Evolutionary conservation across 2,113 vertebrate species (phyloP), one percentile per base, ranked within the genome.

Genomic region (Tragelaphus scriptus): DNA sequence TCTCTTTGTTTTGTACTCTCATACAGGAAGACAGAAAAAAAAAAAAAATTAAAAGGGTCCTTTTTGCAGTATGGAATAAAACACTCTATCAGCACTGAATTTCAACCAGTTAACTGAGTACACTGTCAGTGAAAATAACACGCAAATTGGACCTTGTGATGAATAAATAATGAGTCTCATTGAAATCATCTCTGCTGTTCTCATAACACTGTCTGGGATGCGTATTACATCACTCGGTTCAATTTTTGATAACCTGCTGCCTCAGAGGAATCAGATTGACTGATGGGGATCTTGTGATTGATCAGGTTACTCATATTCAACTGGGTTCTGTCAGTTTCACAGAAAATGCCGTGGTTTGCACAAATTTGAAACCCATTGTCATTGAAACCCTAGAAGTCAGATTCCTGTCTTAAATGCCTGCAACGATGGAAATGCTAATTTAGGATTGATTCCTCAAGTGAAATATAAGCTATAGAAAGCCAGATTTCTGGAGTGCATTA

Each of bases 81-180:
- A 92, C 91, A 68, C 53, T 89, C 49, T 61, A 94, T 97, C 82
- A 93, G 95, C 84, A 58, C 94, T 93, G 94, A 97, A 98, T 98
- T 97, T 97, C 93, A 96, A 44, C 95, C 61, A 96, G 94, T 98
- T 98, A 97, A 97, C 61, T 97, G 84, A 94, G 77, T 92, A 61
- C 32, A 88, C 82, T 1, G 0, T 85, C 94, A 91, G 94, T 95
- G 98, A 84, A 98, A 97, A 87, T 97, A 96, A 97, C 96, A 98
- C 88, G 15, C 84, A 97, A 92, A 97, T 98, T 98, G 94, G 96
- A 95, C 86, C 85, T 96, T 92, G 97, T 93, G 84, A 98, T 98
- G 97, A 98, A 97, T 98, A 97, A 98, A 97, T 97, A 97, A 97
- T 97, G 94, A 96, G 47, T 63, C 82, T 87, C 91, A 94, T 90